phyloP scores from a whole-genome alignment of 1,140 invertebrate species.

The Hormaphis cornu region DNA sequence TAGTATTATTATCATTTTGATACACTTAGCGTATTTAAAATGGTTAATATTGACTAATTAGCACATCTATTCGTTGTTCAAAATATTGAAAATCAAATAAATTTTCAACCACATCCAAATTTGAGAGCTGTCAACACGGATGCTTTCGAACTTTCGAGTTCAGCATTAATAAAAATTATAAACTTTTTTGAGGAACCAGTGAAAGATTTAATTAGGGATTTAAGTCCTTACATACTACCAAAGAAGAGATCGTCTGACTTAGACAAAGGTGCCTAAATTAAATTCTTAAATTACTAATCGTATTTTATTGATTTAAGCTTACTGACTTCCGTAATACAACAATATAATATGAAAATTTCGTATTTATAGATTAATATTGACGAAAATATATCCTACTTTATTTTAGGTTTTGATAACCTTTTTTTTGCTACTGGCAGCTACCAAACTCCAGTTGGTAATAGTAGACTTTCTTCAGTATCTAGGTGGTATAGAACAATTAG shows the following conservation, averaged over 20 bases:
- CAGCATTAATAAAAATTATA: background rate
- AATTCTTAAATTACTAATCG: background rate
- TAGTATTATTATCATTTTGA: background rate
- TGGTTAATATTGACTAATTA: background rate
- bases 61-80: background rate
- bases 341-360: no score
- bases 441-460: background rate
- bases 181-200: background rate
- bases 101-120: background rate
- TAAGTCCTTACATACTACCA: background rate
- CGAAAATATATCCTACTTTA: background rate
- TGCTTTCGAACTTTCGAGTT: background rate
- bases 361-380: no score
- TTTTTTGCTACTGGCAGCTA: background rate
- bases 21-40: background rate
- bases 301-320: no score
- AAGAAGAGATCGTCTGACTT: background rate
- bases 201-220: background rate
- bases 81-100: background rate
- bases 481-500: background rate
- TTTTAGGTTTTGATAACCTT: background rate
- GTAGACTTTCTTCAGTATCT: background rate
- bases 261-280: background rate
- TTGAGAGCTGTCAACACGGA: background rate
- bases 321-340: no score